Conservation (phyloP, 2,113 vertebrate species). For the Polypterus bichir region DNA sequence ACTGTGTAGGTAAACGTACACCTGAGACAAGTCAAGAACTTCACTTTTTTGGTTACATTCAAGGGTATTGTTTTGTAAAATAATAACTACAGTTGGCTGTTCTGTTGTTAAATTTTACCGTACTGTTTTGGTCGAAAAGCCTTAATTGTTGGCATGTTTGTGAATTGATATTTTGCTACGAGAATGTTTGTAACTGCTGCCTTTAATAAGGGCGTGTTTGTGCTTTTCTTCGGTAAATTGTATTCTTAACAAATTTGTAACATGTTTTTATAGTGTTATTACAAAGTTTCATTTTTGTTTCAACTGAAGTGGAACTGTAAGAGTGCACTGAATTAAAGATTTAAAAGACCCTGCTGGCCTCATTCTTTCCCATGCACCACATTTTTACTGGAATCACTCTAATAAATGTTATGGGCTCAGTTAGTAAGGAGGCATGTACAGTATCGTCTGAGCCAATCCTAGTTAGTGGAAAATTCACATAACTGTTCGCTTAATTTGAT, state of each 20-base stretch:
- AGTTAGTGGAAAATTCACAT: no score
- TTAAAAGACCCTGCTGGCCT: neutral
- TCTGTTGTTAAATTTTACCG: constrained; percentile 5
- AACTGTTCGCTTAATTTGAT: no score
- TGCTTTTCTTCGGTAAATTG: neutral
- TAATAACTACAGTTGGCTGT: neutral
- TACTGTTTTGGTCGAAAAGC: constrained; percentile 2
- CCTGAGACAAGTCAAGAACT: no score
- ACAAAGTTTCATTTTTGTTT: neutral
- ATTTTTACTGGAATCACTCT: no score
- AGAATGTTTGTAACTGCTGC: constrained; percentile 20
- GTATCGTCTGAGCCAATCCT: no score
- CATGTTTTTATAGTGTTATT: constrained; percentile 2
- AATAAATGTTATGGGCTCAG: no score
- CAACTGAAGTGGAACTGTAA: neutral
- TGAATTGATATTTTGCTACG: constrained; percentile 31
- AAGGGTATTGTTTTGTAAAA: neutral
- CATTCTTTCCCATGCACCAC: neutral
- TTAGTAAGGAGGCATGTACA: no score
- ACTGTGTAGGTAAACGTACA: no score
- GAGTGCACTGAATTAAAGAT: neutral
- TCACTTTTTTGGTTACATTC: no score
- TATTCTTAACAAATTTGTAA: neutral
- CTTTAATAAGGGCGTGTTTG: neutral
- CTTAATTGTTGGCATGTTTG: constrained; percentile 39